phyloP scores from a whole-genome alignment of 2,113 vertebrate species.

The Meles meles region DNA sequence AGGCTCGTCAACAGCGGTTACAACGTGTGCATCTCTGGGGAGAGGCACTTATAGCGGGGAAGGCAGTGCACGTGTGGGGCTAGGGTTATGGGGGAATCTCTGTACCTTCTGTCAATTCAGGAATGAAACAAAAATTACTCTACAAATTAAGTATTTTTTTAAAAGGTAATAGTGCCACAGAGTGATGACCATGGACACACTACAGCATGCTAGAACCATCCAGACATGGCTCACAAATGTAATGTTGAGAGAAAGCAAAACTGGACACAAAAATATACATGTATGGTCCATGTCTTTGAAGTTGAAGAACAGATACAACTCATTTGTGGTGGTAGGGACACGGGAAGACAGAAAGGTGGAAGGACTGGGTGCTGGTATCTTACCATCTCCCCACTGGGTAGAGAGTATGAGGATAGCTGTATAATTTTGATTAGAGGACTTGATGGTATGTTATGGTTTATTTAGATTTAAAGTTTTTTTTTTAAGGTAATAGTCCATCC shows the following conservation, averaged over 20 bases:
- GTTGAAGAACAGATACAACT: neutral
- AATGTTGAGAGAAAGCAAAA: neutral
- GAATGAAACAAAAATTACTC: neutral
- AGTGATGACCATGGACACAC: neutral
- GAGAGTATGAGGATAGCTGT: neutral
- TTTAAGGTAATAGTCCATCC: neutral
- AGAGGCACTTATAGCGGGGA: neutral
- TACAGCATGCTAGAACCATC: neutral
- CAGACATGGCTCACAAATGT: neutral
- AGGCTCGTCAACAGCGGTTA: neutral
- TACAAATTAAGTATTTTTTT: neutral
- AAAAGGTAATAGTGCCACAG: neutral
- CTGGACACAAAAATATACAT: neutral
- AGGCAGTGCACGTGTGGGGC: neutral
- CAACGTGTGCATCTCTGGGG: neutral
- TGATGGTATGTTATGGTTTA: neutral
- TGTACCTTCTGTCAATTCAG: neutral
- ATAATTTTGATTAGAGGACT: neutral
- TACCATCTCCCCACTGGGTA: neutral
- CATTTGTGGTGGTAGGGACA: neutral
- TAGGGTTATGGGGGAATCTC: neutral
- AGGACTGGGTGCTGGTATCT: rapidly evolving
- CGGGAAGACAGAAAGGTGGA: no score
- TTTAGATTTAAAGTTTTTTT: neutral
- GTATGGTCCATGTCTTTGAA: neutral